phyloP scores from a whole-genome alignment of 2,113 vertebrate species.

The Syrrhaptes paradoxus region DNA sequence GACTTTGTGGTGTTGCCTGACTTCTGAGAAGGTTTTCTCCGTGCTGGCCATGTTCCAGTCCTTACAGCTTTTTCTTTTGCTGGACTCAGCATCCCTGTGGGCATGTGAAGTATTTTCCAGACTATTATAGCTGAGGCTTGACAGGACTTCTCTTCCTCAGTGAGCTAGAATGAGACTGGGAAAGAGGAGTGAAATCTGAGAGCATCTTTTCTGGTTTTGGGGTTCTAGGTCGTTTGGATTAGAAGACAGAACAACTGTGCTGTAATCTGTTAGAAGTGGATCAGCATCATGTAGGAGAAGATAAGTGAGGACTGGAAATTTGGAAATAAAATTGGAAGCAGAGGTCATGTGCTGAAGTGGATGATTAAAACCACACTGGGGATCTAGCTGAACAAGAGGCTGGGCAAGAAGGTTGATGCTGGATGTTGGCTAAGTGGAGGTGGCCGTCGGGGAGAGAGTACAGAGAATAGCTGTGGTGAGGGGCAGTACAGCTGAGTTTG shows the following conservation, averaged over 20 bases:
- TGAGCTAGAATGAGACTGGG: background rate
- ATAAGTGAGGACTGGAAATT: background rate
- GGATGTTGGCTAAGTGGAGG: background rate
- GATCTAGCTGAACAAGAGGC: background rate
- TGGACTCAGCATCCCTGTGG: background rate
- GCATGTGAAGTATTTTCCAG: background rate
- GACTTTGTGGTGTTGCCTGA: background rate
- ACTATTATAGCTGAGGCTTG: background rate
- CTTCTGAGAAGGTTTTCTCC: background rate
- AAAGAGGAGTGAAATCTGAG: background rate
- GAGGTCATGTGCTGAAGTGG: background rate
- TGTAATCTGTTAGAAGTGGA: background rate
- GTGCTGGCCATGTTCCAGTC: background rate
- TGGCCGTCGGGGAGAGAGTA: background rate
- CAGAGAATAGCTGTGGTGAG: background rate
- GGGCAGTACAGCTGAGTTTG: background rate
- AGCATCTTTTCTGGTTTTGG: background rate
- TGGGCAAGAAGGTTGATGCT: background rate
- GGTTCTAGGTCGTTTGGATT: background rate
- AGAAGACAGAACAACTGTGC: background rate
- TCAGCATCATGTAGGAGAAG: background rate
- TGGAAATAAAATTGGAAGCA: background rate
- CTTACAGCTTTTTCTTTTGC: background rate
- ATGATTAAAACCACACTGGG: background rate
- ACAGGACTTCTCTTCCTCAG: background rate